Evolutionary conservation across 2,888 invertebrate species (phyloP).

Genomic region (Stictocephala bisonia): DNA sequence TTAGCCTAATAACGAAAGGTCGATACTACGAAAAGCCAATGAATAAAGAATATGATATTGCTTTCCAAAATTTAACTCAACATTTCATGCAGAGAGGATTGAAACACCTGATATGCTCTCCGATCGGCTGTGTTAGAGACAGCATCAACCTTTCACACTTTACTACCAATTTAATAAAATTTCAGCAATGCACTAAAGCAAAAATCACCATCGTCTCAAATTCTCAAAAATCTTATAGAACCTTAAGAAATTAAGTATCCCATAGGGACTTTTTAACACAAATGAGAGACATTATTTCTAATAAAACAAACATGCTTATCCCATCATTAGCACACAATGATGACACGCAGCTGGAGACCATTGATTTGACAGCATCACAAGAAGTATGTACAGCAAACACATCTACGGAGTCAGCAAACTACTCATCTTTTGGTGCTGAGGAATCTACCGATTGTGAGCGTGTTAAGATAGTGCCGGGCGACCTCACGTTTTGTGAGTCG

Average conservation of each 20-base stretch:
- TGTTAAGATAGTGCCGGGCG: too few relatives aligned
- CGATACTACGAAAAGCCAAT: conserved; percentile 1
- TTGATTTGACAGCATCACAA: too few relatives aligned
- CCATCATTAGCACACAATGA: too few relatives aligned
- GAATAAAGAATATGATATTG: conserved; percentile 13
- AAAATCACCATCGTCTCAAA: background rate
- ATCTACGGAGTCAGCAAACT: too few relatives aligned
- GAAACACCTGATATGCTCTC: conserved; percentile 25
- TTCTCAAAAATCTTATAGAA: background rate
- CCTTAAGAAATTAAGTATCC: conserved; percentile 57
- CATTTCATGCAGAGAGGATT: background rate
- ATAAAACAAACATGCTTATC: too few relatives aligned
- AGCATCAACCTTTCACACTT: background rate
- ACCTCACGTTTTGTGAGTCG: too few relatives aligned
- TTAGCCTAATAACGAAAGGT: background rate
- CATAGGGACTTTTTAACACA: too few relatives aligned
- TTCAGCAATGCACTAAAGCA: background rate
- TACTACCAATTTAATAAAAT: background rate
- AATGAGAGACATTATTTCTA: too few relatives aligned
- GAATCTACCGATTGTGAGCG: too few relatives aligned
- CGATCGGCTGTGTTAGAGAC: conserved; percentile 3
- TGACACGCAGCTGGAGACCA: too few relatives aligned
- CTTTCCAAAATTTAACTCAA: background rate
- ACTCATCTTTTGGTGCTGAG: too few relatives aligned
- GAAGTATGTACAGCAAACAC: too few relatives aligned